Percentiles rank a stretch among this genome's conserved stretches.
Conservation (phyloP, 2,888 invertebrate species). For the Apamea anceps region DNA sequence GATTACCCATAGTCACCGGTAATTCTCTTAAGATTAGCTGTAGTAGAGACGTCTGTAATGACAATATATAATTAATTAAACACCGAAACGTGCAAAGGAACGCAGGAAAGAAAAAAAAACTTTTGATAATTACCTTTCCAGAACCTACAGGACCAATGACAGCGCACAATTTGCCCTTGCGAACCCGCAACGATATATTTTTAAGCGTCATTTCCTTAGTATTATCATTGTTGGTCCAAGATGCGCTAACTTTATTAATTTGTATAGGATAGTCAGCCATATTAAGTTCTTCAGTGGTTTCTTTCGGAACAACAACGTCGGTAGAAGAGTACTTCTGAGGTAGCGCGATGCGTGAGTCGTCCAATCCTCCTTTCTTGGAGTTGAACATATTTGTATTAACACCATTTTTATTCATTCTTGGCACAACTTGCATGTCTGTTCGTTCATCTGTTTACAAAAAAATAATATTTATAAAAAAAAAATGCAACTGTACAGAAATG, state of each 20-base stretch:
- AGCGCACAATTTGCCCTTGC: conserved; percentile 92
- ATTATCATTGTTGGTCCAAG: conserved; percentile 81
- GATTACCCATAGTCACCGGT: conserved; percentile 89
- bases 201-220: conserved; percentile 86
- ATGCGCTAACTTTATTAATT: conserved; percentile 78
- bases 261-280: conserved; percentile 76
- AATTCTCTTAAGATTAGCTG: conserved; percentile 93
- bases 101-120: neutral
- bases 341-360: conserved; percentile 63
- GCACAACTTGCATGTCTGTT: conserved; percentile 72
- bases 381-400: conserved; percentile 71
- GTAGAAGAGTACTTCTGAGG: conserved; percentile 72
- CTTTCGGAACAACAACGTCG: conserved; percentile 53
- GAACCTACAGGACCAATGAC: conserved; percentile 97
- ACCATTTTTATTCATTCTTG: conserved; percentile 64
- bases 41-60: conserved; percentile 90
- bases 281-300: conserved; percentile 30
- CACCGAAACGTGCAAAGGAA: neutral
- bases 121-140: conserved; percentile 91
- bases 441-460: conserved; percentile 77
- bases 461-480: neutral
- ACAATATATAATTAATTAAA: conserved; percentile 6
- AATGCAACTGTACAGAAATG: neutral
- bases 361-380: conserved; percentile 60
- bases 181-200: conserved; percentile 90